A percentile compares a stretch with the other conserved stretches of the same genome.
These are phyloP conservation scores for Lasaia peninsularis DNA, from an alignment of 1,140 invertebrate genomes.

Conservation along the genomic window DNA sequence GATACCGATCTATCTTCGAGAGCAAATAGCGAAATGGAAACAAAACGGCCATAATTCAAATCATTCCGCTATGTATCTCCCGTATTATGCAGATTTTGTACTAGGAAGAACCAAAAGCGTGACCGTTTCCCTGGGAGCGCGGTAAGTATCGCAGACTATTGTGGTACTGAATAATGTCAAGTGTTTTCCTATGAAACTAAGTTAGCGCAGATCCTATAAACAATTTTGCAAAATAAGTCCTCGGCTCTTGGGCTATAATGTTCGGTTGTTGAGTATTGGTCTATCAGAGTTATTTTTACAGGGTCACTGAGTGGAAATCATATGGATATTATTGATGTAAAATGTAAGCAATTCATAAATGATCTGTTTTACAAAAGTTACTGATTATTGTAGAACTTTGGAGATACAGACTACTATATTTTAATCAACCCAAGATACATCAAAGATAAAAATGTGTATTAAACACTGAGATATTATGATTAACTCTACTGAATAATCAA, in stretches of 20 bases:
- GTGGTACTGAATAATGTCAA: constrained; percentile 57
- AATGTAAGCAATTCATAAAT: too few species aligned
- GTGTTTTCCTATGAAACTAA: constrained; percentile 45
- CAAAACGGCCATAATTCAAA: constrained; percentile 37
- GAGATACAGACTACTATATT: too few species aligned
- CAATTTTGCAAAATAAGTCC: constrained; percentile 64
- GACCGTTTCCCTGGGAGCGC: constrained; percentile 49
- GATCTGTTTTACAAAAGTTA: too few species aligned
- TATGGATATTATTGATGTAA: background rate
- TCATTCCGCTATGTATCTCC: constrained; percentile 45
- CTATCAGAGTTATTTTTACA: background rate
- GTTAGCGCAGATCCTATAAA: constrained; percentile 49
- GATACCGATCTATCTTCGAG: constrained; percentile 10
- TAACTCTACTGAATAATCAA: too few species aligned
- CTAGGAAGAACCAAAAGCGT: constrained; percentile 55
- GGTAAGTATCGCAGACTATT: constrained; percentile 36
- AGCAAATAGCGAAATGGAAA: constrained; percentile 15
- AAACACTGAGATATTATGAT: too few species aligned
- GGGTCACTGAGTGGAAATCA: background rate
- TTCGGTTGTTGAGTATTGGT: constrained; percentile 27
- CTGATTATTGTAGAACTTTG: too few species aligned
- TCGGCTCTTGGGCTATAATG: constrained; percentile 28
- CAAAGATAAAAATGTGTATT: too few species aligned
- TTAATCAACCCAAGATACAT: too few species aligned
- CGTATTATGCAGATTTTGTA: constrained; percentile 54